phyloP scores from a whole-genome alignment of 2,888 invertebrate genomes.

The Drosophila tripunctata region DNA sequence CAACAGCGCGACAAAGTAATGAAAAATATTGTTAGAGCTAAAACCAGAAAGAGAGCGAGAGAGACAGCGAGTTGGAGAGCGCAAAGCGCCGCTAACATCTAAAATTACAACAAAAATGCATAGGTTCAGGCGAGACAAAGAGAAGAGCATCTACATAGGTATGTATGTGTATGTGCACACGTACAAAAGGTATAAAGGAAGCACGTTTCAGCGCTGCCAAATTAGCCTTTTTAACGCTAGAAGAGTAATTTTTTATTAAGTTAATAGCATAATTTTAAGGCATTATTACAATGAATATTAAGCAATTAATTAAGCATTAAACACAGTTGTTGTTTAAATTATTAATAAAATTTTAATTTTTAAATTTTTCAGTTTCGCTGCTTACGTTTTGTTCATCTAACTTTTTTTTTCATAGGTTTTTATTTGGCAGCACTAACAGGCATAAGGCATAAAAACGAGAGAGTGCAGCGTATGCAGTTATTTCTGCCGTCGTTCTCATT shows the following conservation, averaged over 20 bases:
- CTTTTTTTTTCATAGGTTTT: too few relatives aligned
- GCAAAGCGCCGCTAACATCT: constrained; percentile 41
- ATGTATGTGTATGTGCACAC: not conserved
- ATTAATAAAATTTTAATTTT: too few relatives aligned
- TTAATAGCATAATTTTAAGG: too few relatives aligned
- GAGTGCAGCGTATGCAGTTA: constrained; percentile 70
- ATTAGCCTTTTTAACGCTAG: too few relatives aligned
- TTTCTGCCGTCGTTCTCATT: constrained; percentile 47
- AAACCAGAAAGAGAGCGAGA: constrained; percentile 20
- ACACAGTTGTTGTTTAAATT: too few relatives aligned
- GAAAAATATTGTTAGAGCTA: constrained; percentile 57
- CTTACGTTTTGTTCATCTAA: too few relatives aligned
- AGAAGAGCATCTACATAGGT: constrained; percentile 7
- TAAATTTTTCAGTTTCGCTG: too few relatives aligned
- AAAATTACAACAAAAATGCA: constrained; percentile 60
- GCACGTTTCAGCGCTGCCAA: constrained; percentile 12
- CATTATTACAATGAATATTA: too few relatives aligned
- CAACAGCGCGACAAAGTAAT: constrained; percentile 59
- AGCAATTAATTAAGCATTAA: too few relatives aligned
- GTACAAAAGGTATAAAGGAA: constrained; percentile 19
- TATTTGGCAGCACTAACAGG: too few relatives aligned
- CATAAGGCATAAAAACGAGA: not conserved
- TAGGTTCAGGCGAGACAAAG: constrained; percentile 13
- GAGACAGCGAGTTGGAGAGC: too few relatives aligned
- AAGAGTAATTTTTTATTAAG: too few relatives aligned